Evolutionary conservation across 92 coral and sea anemone genomes (phyloP), one percentile per base, ranked within the genome.

Genomic region (Palythoa caribaeorum): DNA sequence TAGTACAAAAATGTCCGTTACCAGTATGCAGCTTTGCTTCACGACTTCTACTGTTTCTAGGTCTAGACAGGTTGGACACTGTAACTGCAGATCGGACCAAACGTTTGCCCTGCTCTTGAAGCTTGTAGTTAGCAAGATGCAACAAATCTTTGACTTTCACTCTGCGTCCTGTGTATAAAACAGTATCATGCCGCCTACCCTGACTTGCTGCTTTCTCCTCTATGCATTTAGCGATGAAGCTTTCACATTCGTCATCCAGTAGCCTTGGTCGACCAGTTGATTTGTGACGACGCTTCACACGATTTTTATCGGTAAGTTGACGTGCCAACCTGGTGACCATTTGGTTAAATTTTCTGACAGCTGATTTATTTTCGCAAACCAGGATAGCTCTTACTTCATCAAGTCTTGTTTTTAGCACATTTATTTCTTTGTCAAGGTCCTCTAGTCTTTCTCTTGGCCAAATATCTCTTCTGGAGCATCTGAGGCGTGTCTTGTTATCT

Each of bases 1-100:
- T 80, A 44, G 87, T 88, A 88, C 94, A 91, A 77, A 91, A 91
- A 16, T 84, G 60, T 9, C 89, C 91, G 14, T 77, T 91, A 28
- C 92, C 90, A 36, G 85, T 77, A 79, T 88, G 92, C 69, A 17
- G 90, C 66, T 76, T 87, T 66, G 87, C 87, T 72, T 88, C 90
- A 47, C 84, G 63, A 71, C 87, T 62, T 38, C 94, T 48, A 76
- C 77, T 78, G 53, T 84, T 88, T 85, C 88, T 54, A 84, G 90
- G 87, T 36, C 81, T 66, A 38, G 89, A 88, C 13, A 89, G 54
- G 83, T 88, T 92, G 53, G 80, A 91, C 16, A 86, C 94, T 15
- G 92, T 92, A 62, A 72, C 86, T 71, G 92, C 92, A 17, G 92
- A 92, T 35, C 85, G 88, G 19, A 87, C 83, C n/a, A 68, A 36